Evolutionary conservation across 2,797 vertebrate genomes (phyloP).

Genomic region (Gymnothorax javanicus): DNA sequence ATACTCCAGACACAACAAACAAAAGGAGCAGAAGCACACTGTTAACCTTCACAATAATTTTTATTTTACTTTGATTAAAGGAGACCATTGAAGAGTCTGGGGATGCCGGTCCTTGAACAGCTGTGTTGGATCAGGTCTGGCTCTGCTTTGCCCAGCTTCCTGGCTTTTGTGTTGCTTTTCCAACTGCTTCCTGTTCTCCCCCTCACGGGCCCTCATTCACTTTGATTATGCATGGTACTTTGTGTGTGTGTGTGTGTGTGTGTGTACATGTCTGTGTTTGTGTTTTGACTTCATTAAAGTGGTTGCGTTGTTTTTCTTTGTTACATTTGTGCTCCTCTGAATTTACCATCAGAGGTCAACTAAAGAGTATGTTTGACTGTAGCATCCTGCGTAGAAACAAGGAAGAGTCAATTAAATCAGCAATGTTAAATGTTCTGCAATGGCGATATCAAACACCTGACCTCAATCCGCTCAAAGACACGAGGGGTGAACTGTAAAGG

Average conservation of each 20-base stretch:
- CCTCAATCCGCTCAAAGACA: no score
- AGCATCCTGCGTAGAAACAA: conserved; percentile 1
- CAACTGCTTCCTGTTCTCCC: not conserved
- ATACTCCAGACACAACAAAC: not conserved
- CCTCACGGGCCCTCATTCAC: not conserved
- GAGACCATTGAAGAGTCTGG: conserved; percentile 18
- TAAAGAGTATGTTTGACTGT: not conserved
- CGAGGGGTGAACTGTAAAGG: no score
- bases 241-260: not conserved
- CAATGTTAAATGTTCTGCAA: not conserved
- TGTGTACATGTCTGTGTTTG: not conserved
- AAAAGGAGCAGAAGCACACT: not conserved
- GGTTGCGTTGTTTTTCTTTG: not conserved
- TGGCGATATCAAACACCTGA: no score
- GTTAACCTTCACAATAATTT: not conserved
- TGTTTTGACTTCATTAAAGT: not conserved
- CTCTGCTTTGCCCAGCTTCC: conserved; percentile 19
- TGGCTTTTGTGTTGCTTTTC: conserved; percentile 15
- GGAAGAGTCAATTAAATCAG: not conserved
- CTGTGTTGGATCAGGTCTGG: conserved; percentile 3
- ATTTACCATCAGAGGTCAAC: not conserved
- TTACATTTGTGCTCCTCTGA: not conserved
- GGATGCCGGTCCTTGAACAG: not conserved
- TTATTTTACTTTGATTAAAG: not conserved
- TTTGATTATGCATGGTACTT: not conserved